Base-by-base conservation (phyloP, 35 echinoderm and acorn worm species). In the Chiridota heheva region DNA sequence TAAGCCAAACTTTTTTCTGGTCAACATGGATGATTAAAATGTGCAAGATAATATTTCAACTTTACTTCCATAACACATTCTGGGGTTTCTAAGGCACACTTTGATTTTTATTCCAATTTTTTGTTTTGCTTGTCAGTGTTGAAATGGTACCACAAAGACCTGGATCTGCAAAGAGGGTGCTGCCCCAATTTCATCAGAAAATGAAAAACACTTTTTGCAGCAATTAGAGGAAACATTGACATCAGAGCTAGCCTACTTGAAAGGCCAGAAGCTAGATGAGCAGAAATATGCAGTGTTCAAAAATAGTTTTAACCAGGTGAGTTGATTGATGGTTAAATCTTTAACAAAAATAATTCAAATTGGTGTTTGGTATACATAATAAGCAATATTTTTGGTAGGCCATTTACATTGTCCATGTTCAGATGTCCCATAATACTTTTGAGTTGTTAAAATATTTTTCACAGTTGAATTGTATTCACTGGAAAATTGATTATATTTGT, bases 151-250 rank as follows among this genome's bases (percentile, higher is more conserved):
- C 75, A 15, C 34, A 78, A 35, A 31, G 71, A 36, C 61, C 82
- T 24, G 62, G 39, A 17, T 89, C 86, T 48, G 87, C 66, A 13
- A 42, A 42, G 30, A 80, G 81, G 45, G 92, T 96, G 35, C 69
- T 96, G 15, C 92, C 92, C 92, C 92, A 4, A 96, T 96, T 34
- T 90, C 87, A 10, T 80, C 87, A 13, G 82, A 90, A 42, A 69
- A 47, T 6, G 81, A 96, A 42, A 80, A 86, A 76, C 64, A 86
- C 33, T 96, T 90, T 40, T 20, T 96, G 24, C 67, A 71, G 42
- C 82, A 89, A 26, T 36, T 96, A 31, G 81, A 90, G 58, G 74
- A 86, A 34, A 78, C 55, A 41, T 75, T 90, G 32, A 40, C 81
- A 44, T 34, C 37, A 28, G 92, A 96, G 60, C 7, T 96, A 42